Base-by-base conservation (phyloP, 2,888 invertebrate genomes). In the Phalangium opilio region DNA sequence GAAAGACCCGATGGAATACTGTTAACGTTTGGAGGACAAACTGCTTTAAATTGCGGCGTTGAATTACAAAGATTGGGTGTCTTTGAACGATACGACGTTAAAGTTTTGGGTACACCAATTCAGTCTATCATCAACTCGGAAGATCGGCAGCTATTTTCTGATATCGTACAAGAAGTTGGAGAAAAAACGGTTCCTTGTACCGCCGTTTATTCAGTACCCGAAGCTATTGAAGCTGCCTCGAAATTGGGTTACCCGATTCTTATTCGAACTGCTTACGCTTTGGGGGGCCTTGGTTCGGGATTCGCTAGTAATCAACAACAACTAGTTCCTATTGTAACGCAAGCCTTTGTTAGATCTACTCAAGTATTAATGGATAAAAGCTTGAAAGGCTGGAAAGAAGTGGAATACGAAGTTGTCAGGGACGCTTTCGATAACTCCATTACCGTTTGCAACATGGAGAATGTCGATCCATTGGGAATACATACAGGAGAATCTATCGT, bases 401-500 rank as follows among this genome's bases (percentile, higher is more conserved):
- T 98, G 0, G 98, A 98, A 63, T 98, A 98, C 67, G 98, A 98
- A 72, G 96, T 98, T 0, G 91, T 99, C 0, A 72, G 98, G 50
- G 98, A 99, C 70, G 89, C 90, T 2, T 95, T 76, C 62, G 91
- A 98, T 65, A 99, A 99, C 64, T 99, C 98, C 63, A 90, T 99
- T 48, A 95, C 96, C 0, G 93, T 96, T 2, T 98, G 98, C 66
- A 98, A 98, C 65, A 99, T 99, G 98, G 98, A 99, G 70, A 99
- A 99, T 68, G 81, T 99, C 0, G 98, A 98, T 73, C 98, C 98
- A 0, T 71, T 99, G 40, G 98, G 95, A 32, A 96, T 98, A 53
- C 96, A 98, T 60, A 96, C 96, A 0, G 96, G 96, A 15, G 96
- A 96, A 69, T 93, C 93, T 1, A 93, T 96, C 55, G 96, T 96